A percentile compares a stretch with the other conserved stretches of the same genome.
phyloP scores from a whole-genome alignment of 2,797 vertebrate species.

The Xyrichtys novacula region DNA sequence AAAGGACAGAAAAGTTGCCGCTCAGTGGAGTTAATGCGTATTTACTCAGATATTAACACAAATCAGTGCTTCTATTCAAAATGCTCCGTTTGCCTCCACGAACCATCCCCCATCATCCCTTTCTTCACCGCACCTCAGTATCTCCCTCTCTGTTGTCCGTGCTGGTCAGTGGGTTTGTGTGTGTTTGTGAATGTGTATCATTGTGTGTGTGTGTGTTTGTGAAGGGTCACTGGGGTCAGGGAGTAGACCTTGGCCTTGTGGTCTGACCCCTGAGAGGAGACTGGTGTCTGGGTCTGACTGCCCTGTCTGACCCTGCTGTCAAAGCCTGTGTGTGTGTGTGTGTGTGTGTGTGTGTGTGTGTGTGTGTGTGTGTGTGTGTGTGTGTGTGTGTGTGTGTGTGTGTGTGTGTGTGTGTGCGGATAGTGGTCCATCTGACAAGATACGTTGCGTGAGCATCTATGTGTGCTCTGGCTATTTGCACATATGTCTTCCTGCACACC shows the following conservation, averaged over 20 bases:
- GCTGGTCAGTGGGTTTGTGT: conserved; percentile 64
- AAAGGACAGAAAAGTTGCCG: conserved; percentile 13
- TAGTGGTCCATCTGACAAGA: conserved; percentile 43
- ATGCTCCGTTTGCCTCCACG: conserved; percentile 35
- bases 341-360: conserved; percentile 36
- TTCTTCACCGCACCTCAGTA: conserved; percentile 15
- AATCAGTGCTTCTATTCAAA: conserved; percentile 32
- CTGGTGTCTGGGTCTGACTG: conserved; percentile 81
- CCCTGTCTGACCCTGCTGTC: conserved; percentile 80
- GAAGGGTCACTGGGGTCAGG: conserved; percentile 63
- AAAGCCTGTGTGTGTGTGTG: conserved; percentile 48
- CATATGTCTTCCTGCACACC: conserved; percentile 23
- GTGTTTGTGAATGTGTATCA: conserved; percentile 39
- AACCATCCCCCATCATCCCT: conserved; percentile 53
- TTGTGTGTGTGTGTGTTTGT: conserved; percentile 49
- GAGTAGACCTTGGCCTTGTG: conserved; percentile 84
- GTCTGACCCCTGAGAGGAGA: conserved; percentile 81
- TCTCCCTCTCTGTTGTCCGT: conserved; percentile 27
- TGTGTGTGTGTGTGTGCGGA: conserved; percentile 23
- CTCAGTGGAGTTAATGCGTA: conserved; percentile 3
- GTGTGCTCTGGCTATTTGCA: conserved; percentile 19
- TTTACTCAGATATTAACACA: conserved; percentile 40
- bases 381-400: conserved; percentile 37
- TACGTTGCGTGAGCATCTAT: conserved; percentile 27
- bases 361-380: too few relatives aligned